These are phyloP conservation scores for Arothron firmamentum DNA, from an alignment of 2,113 vertebrate species.

Conservation along the genomic window DNA sequence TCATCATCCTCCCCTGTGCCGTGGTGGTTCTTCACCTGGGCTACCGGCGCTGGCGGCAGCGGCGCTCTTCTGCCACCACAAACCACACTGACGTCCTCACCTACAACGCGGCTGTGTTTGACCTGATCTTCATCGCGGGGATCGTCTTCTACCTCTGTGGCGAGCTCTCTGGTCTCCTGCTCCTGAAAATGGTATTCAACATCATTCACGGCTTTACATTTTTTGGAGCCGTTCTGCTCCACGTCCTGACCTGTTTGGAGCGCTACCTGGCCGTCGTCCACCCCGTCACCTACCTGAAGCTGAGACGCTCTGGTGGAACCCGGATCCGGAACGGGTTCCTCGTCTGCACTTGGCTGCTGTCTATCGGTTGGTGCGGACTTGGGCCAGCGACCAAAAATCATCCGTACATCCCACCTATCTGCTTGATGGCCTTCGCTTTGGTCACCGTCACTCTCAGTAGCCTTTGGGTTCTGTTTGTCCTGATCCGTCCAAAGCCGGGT, in stretches of 20 bases:
- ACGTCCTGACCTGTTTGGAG: too few relatives aligned
- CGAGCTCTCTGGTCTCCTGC: fast-evolving
- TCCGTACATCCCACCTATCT: fast-evolving
- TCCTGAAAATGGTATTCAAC: fast-evolving
- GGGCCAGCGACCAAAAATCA: fast-evolving
- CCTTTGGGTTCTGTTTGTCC: slow-evolving; percentile 14
- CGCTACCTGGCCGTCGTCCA: too few relatives aligned
- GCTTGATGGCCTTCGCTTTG: neutral
- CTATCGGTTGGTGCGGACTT: fast-evolving
- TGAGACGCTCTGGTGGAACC: neutral
- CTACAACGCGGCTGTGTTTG: slow-evolving; percentile 8
- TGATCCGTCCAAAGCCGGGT: slow-evolving; percentile 25
- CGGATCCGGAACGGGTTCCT: slow-evolving; percentile 1
- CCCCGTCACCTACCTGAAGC: slow-evolving; percentile 20
- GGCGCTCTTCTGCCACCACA: neutral
- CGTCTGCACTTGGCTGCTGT: slow-evolving; percentile 11
- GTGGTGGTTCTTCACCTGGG: neutral
- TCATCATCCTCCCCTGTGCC: neutral
- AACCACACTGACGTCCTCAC: slow-evolving; percentile 4
- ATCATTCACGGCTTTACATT: fast-evolving
- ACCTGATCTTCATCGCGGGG: neutral
- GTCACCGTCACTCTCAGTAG: slow-evolving; percentile 11
- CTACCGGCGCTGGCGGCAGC: neutral
- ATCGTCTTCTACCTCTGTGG: fast-evolving
- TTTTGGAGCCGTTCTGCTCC: neutral